Conservation (phyloP, 1,140 invertebrate genomes). For the Panagrolaimus sp. region DNA sequence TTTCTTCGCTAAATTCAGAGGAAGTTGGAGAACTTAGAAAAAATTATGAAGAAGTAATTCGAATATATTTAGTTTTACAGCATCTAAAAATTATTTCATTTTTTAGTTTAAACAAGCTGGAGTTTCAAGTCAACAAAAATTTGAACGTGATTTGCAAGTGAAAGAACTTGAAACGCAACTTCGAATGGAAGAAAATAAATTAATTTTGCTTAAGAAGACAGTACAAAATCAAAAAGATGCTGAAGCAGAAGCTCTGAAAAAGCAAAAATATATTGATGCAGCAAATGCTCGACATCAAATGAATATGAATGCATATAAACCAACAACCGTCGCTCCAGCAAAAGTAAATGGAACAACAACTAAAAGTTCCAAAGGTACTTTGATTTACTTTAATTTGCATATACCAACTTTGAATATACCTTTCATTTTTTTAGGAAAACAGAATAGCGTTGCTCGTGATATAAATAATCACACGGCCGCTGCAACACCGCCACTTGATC, state of each 20-base stretch:
- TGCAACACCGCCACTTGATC: not conserved
- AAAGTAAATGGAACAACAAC: not conserved
- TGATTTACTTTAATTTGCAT: not conserved
- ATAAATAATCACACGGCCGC: not conserved
- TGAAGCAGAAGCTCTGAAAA: not conserved
- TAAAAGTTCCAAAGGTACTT: not conserved
- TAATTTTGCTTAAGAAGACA: slow-evolving; percentile 49
- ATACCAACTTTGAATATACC: not conserved
- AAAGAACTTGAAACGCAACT: slow-evolving; percentile 42
- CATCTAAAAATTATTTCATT: not conserved
- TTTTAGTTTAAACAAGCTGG: slow-evolving; percentile 38
- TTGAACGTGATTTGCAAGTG: slow-evolving; percentile 44
- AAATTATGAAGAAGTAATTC: slow-evolving; percentile 34
- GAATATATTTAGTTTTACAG: not conserved
- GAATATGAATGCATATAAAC: slow-evolving; percentile 3
- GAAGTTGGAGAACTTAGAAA: slow-evolving; percentile 39
- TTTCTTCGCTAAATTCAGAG: slow-evolving; percentile 50
- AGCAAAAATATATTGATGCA: not conserved
- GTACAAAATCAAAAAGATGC: slow-evolving; percentile 35
- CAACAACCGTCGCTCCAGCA: not conserved
- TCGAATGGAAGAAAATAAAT: slow-evolving; percentile 49
- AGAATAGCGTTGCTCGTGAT: not conserved
- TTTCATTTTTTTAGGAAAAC: not conserved
- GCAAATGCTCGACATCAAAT: not conserved
- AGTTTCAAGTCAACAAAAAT: slow-evolving; percentile 33